Conservation (phyloP, 2,113 vertebrate species). For the Sceloporus undulatus region DNA sequence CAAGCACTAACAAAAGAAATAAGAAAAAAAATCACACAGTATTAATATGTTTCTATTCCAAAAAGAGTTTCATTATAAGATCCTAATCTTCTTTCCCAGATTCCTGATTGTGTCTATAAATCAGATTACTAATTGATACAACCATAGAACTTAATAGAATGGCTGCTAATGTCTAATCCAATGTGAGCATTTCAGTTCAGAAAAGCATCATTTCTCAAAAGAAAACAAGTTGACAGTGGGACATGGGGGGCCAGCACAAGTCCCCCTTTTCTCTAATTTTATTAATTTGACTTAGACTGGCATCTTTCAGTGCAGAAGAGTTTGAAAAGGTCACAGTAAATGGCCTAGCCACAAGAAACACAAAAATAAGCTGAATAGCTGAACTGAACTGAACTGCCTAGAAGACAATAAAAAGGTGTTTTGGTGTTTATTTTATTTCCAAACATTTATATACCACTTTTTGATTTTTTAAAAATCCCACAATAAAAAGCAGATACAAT, state of each 20-base stretch:
- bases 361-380: not conserved
- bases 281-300: not conserved
- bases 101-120: slow-evolving; percentile 3
- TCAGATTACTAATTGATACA: not conserved
- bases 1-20: not conserved
- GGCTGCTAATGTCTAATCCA: not conserved
- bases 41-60: not conserved
- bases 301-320: not conserved
- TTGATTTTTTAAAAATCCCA: too few relatives aligned
- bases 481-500: too few relatives aligned
- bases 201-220: not conserved
- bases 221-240: not conserved
- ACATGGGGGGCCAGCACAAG: not conserved
- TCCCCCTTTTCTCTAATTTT: too few relatives aligned
- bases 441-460: too few relatives aligned
- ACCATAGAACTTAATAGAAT: not conserved
- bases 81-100: not conserved
- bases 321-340: not conserved
- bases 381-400: not conserved
- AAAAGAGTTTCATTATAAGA: not conserved
- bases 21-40: not conserved
- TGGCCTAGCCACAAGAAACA: too few relatives aligned
- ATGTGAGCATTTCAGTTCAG: not conserved
- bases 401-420: not conserved
- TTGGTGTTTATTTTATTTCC: not conserved